Evolutionary conservation across 30 jellyfish, hydroid and myxozoan species (phyloP), one percentile per base, ranked within the genome.

Genomic region (Mastigias papua): DNA sequence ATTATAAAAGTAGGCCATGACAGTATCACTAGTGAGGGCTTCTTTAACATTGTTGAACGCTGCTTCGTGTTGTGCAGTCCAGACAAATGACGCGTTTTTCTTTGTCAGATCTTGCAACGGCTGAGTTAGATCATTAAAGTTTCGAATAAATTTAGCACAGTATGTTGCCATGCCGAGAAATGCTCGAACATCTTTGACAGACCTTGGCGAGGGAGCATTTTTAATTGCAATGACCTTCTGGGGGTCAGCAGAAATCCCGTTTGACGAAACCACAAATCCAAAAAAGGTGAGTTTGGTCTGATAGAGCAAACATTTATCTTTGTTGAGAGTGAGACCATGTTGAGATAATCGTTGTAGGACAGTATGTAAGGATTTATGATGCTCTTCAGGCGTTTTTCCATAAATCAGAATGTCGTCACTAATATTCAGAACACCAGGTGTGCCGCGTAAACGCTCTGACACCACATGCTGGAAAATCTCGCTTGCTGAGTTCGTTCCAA

Each of bases 401-500:
- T 34, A 58, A 78, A 50, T 34, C 1, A 50, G 25, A 30, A 57
- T 78, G 77, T 78, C 31, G 10, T 78, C 80, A 25, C 58, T 33
- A 10, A 76, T 76, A 75, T 76, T 76, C 22, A 50, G 20, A 34
- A 78, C 89, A 78, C 54, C 28, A 15, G 76, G 76, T 19, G 31
- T 80, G 64, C 46, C 82, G 32, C 28, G 80, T 22, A 80, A 16
- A 21, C 62, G 80, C 42, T 65, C 82, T 7, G 49, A 27, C 23
- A 63, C 29, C 28, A 60, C 88, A 16, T 65, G 90, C 37, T 80
- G 90, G 63, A 80, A 80, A 10, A 78, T 31, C 54, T 78, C 77
- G 57, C 77, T 54, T 8, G 90, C 82, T 16, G 90, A 80, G 48
- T 34, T 54, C 64, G 82, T 80, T 46, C 82, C 81, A 48, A 80